These are phyloP conservation scores for Agonopterix heracliana DNA, from an alignment of 2,888 invertebrate species.

Conservation along the genomic window DNA sequence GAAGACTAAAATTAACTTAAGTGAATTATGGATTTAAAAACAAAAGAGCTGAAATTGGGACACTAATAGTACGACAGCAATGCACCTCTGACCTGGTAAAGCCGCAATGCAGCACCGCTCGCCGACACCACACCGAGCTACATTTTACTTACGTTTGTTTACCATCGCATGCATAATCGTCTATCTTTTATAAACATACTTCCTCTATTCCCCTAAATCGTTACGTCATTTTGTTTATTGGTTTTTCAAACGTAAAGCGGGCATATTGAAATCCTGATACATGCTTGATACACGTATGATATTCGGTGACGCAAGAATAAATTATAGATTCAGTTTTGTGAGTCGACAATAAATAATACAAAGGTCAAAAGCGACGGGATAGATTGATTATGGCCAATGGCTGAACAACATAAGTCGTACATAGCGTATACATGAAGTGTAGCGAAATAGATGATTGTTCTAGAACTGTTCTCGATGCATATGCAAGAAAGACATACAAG, in stretches of 20 bases:
- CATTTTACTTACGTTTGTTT: constrained; percentile 34
- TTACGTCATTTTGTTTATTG: constrained; percentile 10
- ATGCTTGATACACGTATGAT: too few relatives aligned
- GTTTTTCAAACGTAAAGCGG: too few relatives aligned
- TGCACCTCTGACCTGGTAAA: constrained; percentile 54
- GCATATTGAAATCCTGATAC: too few relatives aligned
- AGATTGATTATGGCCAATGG: constrained; percentile 14
- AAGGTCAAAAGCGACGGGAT: constrained; percentile 30
- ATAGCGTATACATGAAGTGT: too few relatives aligned
- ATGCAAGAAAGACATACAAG: too few relatives aligned
- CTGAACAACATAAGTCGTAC: neutral
- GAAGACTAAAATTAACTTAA: neutral
- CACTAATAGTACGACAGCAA: constrained; percentile 39
- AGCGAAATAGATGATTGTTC: too few relatives aligned
- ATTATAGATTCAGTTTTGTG: constrained; percentile 31
- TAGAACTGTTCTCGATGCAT: too few relatives aligned
- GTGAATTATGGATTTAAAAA: neutral
- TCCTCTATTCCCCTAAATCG: constrained; percentile 14
- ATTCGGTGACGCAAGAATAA: constrained; percentile 24
- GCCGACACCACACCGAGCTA: constrained; percentile 51
- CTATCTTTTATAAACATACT: constrained; percentile 30
- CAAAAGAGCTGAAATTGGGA: constrained; percentile 20
- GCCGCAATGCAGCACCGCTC: constrained; percentile 57
- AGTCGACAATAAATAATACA: constrained; percentile 23
- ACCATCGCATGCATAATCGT: constrained; percentile 44